Evolutionary conservation across 2,888 invertebrate genomes (phyloP), one percentile per base, ranked within the genome.

Genomic region (Catocala nupta): DNA sequence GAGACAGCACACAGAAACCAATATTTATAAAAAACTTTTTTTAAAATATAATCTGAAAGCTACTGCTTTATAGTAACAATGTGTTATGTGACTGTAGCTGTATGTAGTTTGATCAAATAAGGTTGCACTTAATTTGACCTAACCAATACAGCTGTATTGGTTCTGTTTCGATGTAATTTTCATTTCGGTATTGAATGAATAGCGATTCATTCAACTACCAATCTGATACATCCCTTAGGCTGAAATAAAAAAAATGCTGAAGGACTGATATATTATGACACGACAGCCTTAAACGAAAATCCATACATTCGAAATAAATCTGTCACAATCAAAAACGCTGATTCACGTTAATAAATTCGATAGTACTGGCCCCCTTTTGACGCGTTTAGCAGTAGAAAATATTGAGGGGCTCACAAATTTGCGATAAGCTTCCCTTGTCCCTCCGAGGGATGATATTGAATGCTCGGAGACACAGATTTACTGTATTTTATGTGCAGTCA

Each of bases 291-390:
- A 77, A 75, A 77, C 69, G 70, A 75, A 77, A 75, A 73, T 69
- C 76, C 25, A 70, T 73, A 75, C 10, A 60, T 66, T 65, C 58
- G 70, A 71, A 62, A 78, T 71, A 75, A 78, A 73, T 76, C 78
- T 78, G 75, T 78, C 68, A 73, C 68, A 76, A 66, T 66, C 69
- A 71, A 56, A 71, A 72, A 7, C 49, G 78, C 78, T 75, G 77
- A 78, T 51, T 78, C 78, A 78, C 70, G 65, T 69, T 77, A 78
- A 78, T 78, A 78, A 78, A 78, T 78, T 72, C 25, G 47, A 63
- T 68, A 65, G 70, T 70, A 74, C 64, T 74, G 73, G 75, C 68
- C 72, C 76, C 9, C 75, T 57, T 76, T 78, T 77, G 75, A 78
- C 78, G 75, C 78, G 69, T 75, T 75, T 57, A 63, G 63, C 70